Base-by-base conservation (phyloP, 2,797 vertebrate species). In the Siniperca obscura region DNA sequence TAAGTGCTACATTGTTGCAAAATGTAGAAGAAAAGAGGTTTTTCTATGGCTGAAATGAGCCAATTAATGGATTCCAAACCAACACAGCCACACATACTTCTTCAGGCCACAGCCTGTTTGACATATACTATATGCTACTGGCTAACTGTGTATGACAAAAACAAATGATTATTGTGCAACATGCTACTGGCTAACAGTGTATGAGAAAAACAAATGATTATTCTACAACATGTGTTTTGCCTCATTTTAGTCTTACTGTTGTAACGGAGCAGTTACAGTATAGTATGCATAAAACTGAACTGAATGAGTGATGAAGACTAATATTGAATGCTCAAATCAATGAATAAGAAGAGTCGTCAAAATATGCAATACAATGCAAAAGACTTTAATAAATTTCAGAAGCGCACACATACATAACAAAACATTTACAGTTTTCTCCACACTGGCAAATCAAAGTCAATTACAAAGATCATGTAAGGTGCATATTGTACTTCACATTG, bases 321-420 rank as follows among this genome's bases (percentile, higher is more conserved):
- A 70, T 74, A 68, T n/a, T 64, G 74, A 65, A 71, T 62, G 66
- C 70, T 86, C 78, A 73, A 74, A 83, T 79, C 75, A 90, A 90
- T 87, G 78, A 92, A 95, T 85, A 95, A 96, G 87, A 95, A 89
- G 93, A 96, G 91, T 92, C 94, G 38, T 94, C 89, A 84, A 93
- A 95, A 94, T 95, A 85, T 92, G 87, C 90, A 91, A 92, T 96
- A 96, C 93, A 95, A 95, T 96, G 95, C 95, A 96, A 96, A 96
- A 96, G 91, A 96, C 96, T 96, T 96, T 96, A 96, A 96, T 96
- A 95, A 96, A 96, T 91, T 95, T 93, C 92, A 94, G 93, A 96
- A 96, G 96, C 95, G 93, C 94, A 96, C 95, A 96, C 96, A 96
- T 96, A 96, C 95, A 96, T 94, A 92, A 96, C 95, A 96, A 95